Base-by-base conservation (phyloP, 37 sponge, comb jelly and placozoan genomes). In the Aplysina aerophoba region DNA sequence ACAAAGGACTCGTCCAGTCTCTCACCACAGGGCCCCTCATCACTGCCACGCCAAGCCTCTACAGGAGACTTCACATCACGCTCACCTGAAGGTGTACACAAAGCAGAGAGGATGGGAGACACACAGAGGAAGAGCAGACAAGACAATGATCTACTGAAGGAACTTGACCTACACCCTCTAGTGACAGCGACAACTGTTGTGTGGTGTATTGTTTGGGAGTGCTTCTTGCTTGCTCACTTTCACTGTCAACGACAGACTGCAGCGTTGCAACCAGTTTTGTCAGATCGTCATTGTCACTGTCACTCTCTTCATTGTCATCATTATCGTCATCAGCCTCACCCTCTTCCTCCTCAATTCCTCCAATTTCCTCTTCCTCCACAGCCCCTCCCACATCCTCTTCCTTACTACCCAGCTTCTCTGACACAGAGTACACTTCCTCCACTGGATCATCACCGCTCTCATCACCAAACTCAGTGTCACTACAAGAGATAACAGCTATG, bases 181-280 rank as follows among this genome's bases (percentile, higher is more conserved):
- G 19, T 58, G 59, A n/a, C 28, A 44, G 50, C 50, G 50, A 44
- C 6, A 44, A 3, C 8, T 11, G 50, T 44, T 44, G 50, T 44
- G 8, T 44, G 50, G 50, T 44, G 50, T 44, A 44, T 44, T 44
- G 50, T 44, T 11, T 44, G 50, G 8, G 8, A 8, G 50, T 44
- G 50, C 50, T 44, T 44, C 27, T 79, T 60, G 19, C n/a, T n/a
- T n/a, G 60, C 88, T 58, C 38, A 89, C 92, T 86, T 71, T 74
- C 55, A 21, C 82, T 84, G 19, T 85, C 81, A 16, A 88, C 84
- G 72, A 89, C 90, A 33, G 58, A 60, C 72, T 93, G 91, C 69
- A 93, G 73, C 0, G 94, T 93, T 20, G 73, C 14, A 17, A 93
- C 79, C 64, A 93, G 54, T 58, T 82, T 83, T n/a, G 84, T 83